Evolutionary conservation across 2,113 vertebrate species (phyloP).

Genomic region (Vireo altiloquus): DNA sequence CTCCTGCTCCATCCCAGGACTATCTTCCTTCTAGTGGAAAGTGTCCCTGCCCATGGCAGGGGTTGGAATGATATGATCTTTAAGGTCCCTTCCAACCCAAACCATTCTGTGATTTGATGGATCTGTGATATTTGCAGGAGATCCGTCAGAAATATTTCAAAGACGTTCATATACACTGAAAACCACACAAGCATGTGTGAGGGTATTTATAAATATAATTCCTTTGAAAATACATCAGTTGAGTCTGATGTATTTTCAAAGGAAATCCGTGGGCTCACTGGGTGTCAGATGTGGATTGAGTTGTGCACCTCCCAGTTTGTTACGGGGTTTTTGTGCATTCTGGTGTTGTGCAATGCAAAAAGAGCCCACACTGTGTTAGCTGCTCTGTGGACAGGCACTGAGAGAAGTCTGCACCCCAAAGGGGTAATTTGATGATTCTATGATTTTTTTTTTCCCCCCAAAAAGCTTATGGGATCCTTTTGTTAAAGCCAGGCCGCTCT

Average conservation of each 20-base stretch:
- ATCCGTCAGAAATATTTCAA: background rate
- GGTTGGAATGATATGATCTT: background rate
- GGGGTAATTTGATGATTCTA: background rate
- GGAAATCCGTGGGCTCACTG: background rate
- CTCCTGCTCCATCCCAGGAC: background rate
- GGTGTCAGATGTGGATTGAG: background rate
- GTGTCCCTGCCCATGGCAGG: background rate
- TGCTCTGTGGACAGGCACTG: background rate
- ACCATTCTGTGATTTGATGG: background rate
- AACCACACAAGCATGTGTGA: background rate
- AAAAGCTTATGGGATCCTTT: background rate
- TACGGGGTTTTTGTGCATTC: background rate
- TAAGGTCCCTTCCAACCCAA: background rate
- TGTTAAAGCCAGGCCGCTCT: background rate
- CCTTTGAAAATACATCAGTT: too few relatives aligned
- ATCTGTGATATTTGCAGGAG: background rate
- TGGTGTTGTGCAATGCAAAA: background rate
- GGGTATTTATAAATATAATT: background rate
- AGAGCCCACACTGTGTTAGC: background rate
- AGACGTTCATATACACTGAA: background rate
- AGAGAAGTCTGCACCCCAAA: background rate
- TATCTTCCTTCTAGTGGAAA: background rate
- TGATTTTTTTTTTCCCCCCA: rapidly evolving
- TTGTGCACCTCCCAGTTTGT: background rate
- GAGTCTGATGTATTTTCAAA: background rate